Base-by-base conservation (phyloP, 2,797 vertebrate genomes). In the Delichon dasypus region DNA sequence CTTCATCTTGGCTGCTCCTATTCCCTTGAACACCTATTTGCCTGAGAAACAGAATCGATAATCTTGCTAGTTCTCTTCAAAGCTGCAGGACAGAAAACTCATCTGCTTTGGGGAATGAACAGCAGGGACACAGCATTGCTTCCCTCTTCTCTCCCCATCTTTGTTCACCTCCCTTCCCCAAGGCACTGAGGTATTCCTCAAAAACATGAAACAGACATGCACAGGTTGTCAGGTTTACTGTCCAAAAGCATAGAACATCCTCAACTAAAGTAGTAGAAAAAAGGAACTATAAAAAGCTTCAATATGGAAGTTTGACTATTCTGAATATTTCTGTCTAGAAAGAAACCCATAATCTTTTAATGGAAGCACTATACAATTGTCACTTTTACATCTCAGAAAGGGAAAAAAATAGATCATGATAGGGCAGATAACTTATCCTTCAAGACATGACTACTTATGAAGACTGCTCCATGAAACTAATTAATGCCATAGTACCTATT, bases 121-220 rank as follows among this genome's bases (percentile, higher is more conserved):
- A 11, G 11, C 21, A 42, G 54, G 26, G 88, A 27, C 7, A n/a
- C 16, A 27, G 26, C 0, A 1, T 3, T 2, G 0, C 21, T 36
- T 18, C 25, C 14, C 7, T 23, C 47, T 50, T 64, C 48, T 40
- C 45, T 40, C 12, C 27, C 20, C 18, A 16, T 10, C 40, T 18
- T 74, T 65, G 17, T 5, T 55, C 50, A 71, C 20, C 14, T 29
- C 4, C 2, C 14, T 9, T 32, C 50, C 51, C 40, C 14, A 34
- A 77, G 29, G 45, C 32, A 53, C 27, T 23, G 45, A 71, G 45
- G 38, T 38, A 53, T 7, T 80, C 7, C 20, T 42, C 61, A 58
- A 58, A 58, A 58, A 58, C 60, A 4, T 26, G 17, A 64, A 94
- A 67, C 11, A 65, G 12, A 12, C 14, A 29, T 0, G 2, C 13